These are phyloP conservation scores for Prinia subflava DNA, from an alignment of 2,113 vertebrate species.

Conservation along the genomic window DNA sequence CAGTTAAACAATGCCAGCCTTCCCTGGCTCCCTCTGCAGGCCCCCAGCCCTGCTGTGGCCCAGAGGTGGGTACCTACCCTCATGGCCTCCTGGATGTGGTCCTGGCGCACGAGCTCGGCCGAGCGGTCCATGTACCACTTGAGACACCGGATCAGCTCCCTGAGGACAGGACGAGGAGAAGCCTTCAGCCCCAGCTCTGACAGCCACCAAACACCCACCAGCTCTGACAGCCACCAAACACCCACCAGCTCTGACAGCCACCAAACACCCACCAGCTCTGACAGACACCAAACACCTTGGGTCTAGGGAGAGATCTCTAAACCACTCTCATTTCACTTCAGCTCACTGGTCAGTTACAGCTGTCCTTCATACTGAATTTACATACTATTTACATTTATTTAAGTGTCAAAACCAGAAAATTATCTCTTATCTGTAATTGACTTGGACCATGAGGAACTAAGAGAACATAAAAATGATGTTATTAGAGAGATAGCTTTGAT, in stretches of 20 bases:
- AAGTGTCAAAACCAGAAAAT: not conserved
- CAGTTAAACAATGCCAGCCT: not conserved
- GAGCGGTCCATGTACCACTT: constrained; percentile 99
- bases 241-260: too few relatives aligned
- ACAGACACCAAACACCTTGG: not conserved
- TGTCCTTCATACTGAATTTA: not conserved
- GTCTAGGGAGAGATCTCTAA: not conserved
- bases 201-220: not conserved
- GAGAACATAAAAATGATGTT: not conserved
- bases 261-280: too few relatives aligned
- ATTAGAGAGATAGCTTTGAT: not conserved
- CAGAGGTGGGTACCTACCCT: constrained; percentile 72
- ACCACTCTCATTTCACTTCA: not conserved
- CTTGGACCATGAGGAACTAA: not conserved
- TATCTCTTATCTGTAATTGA: not conserved
- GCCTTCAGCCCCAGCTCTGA: not conserved
- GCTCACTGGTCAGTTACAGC: not conserved
- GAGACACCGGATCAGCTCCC: constrained; percentile 95
- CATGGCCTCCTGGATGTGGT: constrained; percentile 98
- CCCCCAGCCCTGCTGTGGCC: not conserved
- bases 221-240: too few relatives aligned
- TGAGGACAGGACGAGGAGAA: constrained; percentile 53
- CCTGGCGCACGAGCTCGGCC: constrained; percentile 90
- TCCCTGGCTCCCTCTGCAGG: not conserved
- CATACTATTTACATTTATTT: not conserved